Evolutionary conservation across 2,797 vertebrate species (phyloP).

Genomic region (Pantherophis vulpinus): DNA sequence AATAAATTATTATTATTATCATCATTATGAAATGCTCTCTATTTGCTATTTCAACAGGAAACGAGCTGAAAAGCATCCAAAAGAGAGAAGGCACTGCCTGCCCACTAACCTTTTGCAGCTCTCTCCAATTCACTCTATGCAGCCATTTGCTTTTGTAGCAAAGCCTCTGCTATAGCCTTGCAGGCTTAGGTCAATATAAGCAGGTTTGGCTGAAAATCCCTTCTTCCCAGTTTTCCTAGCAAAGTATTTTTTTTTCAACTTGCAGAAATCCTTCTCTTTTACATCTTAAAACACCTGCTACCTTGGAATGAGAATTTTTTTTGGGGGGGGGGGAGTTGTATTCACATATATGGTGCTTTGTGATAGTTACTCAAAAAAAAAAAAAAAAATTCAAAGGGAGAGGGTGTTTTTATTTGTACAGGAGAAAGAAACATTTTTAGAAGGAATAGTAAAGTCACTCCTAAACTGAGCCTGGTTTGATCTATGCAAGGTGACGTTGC

Average conservation of each 20-base stretch:
- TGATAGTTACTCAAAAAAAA: not conserved
- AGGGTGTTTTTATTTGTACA: not conserved
- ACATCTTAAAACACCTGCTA: not conserved
- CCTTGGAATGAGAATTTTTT: not conserved
- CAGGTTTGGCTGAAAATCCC: not conserved
- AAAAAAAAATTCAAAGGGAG: not conserved
- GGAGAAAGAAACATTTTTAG: not conserved
- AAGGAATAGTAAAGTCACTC: not conserved
- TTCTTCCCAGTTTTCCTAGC: not conserved
- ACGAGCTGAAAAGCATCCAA: not conserved
- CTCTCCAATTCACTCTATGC: not conserved
- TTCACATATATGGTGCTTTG: not conserved
- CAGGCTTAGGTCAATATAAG: slow-evolving; percentile 13
- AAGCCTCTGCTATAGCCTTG: slow-evolving; percentile 15
- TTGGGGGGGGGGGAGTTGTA: too few species aligned
- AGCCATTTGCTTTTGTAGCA: slow-evolving; percentile 63
- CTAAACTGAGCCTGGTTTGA: not conserved
- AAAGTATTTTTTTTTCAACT: slow-evolving; percentile 1
- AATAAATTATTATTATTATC: not conserved
- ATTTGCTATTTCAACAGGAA: not conserved
- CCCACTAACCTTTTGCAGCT: slow-evolving; percentile 10
- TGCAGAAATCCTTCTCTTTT: not conserved
- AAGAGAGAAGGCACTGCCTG: not conserved
- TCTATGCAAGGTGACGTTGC: not conserved
- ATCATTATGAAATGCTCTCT: not conserved